These are phyloP conservation scores for Barnardius zonarius DNA, from an alignment of 2,113 vertebrate species.

Conservation along the genomic window DNA sequence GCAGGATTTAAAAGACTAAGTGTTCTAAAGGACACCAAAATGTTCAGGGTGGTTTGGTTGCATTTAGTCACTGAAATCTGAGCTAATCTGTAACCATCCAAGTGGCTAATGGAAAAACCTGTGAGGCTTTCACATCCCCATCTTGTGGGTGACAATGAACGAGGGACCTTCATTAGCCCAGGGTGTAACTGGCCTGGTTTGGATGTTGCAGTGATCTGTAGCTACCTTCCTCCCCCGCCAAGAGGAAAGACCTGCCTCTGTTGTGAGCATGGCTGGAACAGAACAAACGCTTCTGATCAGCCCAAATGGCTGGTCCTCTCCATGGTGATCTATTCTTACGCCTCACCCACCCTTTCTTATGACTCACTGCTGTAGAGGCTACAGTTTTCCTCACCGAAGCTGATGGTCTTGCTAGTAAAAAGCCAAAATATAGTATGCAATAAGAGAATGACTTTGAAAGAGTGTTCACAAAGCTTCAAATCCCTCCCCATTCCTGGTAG, in stretches of 20 bases:
- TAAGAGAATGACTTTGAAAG: background rate
- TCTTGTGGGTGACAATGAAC: background rate
- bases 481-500: background rate
- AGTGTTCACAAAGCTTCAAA: background rate
- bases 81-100: background rate
- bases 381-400: background rate
- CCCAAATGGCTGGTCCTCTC: background rate
- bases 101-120: background rate
- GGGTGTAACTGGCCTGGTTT: fast-evolving
- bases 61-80: background rate
- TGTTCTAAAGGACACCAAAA: background rate
- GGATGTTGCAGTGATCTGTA: fast-evolving
- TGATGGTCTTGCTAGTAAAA: background rate
- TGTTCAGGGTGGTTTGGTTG: background rate
- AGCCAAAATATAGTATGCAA: background rate
- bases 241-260: background rate
- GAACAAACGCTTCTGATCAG: background rate
- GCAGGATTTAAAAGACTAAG: background rate
- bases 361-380: slow-evolving; percentile 28
- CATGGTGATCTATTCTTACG: background rate
- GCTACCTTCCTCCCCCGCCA: background rate
- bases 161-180: background rate
- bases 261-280: background rate
- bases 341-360: slow-evolving; percentile 24
- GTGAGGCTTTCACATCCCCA: background rate